phyloP scores from a whole-genome alignment of 2,113 vertebrate species.

The Parotia lawesii region DNA sequence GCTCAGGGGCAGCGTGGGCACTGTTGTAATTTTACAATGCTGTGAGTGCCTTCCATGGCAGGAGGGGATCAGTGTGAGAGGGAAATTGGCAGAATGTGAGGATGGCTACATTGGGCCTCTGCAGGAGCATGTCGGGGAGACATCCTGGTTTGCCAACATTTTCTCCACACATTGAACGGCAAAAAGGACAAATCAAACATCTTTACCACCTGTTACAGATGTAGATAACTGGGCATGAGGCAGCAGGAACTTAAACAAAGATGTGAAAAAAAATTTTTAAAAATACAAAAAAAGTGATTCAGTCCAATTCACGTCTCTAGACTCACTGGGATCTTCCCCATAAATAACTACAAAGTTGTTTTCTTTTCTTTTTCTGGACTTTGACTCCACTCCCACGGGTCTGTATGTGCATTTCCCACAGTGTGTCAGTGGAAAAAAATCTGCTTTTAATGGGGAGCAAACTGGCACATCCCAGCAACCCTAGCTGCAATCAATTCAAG shows the following conservation, averaged over 20 bases:
- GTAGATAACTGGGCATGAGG: not conserved
- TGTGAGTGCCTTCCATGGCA: not conserved
- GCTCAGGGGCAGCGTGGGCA: not conserved
- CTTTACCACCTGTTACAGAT: not conserved
- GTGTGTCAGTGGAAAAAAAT: not conserved
- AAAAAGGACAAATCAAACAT: not conserved
- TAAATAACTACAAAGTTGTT: not conserved
- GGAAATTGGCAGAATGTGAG: not conserved
- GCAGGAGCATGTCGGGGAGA: not conserved
- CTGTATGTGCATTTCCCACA: not conserved
- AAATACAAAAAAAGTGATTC: not conserved
- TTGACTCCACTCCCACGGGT: not conserved
- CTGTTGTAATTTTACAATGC: not conserved
- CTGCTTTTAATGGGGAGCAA: not conserved
- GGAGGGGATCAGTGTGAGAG: not conserved
- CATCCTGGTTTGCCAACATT: not conserved
- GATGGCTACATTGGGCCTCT: not conserved
- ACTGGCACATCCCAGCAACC: not conserved
- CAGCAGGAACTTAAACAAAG: not conserved
- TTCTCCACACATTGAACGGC: not conserved
- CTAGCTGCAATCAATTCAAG: not conserved
- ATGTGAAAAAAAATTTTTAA: not conserved
- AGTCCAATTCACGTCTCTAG: not conserved
- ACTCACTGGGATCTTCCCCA: not conserved
- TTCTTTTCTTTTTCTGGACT: constrained; percentile 25